Conservation (phyloP, 2,113 vertebrate species). For the Noturus placidus region DNA sequence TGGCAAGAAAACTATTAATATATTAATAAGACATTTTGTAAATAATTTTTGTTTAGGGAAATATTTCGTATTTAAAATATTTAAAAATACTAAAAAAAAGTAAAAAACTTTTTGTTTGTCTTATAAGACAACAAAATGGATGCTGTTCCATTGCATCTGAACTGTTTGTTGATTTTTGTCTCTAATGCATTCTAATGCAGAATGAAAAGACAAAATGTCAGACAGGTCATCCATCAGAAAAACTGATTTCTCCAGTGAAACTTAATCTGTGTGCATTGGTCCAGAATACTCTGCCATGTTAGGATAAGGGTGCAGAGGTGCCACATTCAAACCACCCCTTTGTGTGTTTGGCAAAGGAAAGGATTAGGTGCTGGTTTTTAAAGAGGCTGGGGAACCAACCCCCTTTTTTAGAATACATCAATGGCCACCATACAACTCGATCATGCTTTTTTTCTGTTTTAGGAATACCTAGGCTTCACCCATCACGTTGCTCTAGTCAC, state of each 20-base stretch:
- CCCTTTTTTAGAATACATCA: conserved; percentile 57
- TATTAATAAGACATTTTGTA: neutral
- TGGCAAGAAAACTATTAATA: neutral
- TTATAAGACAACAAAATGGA: neutral
- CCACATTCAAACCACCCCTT: conserved; percentile 68
- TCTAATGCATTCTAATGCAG: neutral
- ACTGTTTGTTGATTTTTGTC: neutral
- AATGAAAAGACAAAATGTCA: conserved; percentile 24
- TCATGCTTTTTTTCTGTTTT: conserved; percentile 61
- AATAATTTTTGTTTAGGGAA: neutral
- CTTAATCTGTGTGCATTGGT: conserved; percentile 58
- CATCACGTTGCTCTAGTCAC: conserved; percentile 74
- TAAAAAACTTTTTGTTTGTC: neutral
- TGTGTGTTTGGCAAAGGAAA: conserved; percentile 65
- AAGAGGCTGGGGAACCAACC: conserved; percentile 60
- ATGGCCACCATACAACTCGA: conserved; percentile 63
- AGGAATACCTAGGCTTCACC: conserved; percentile 56
- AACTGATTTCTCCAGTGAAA: conserved; percentile 62
- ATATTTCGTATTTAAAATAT: neutral
- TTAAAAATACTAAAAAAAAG: neutral
- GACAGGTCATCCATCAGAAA: conserved; percentile 45
- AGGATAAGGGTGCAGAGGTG: conserved; percentile 60
- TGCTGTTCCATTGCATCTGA: neutral
- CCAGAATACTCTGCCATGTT: conserved; percentile 60
- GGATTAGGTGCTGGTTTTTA: conserved; percentile 71